phyloP scores from a whole-genome alignment of 2,888 invertebrate genomes.

The Chelonus formosanus region DNA sequence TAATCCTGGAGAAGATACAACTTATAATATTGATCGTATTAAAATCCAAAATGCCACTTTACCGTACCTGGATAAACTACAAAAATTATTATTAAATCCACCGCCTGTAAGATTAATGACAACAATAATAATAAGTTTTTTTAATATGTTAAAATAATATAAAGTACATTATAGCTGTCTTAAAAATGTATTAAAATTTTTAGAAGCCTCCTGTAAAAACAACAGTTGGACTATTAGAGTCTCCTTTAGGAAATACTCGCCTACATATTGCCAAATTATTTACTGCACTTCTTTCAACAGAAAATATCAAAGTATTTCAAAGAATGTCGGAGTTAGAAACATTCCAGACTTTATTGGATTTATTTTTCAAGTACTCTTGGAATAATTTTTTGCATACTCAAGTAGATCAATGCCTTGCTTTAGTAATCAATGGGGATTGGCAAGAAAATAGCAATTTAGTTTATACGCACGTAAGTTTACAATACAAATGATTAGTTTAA shows the following conservation, averaged over 20 bases:
- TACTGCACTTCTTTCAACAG: slow-evolving; percentile 78
- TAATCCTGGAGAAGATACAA: slow-evolving; percentile 61
- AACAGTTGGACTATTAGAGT: slow-evolving; percentile 75
- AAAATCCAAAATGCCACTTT: slow-evolving; percentile 74
- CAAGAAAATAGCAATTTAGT: slow-evolving; percentile 64
- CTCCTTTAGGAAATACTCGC: slow-evolving; percentile 82
- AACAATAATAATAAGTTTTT: not conserved
- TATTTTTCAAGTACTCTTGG: slow-evolving; percentile 90
- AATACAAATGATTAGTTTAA: slow-evolving; percentile 43
- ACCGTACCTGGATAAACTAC: slow-evolving; percentile 76
- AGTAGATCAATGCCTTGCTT: slow-evolving; percentile 80
- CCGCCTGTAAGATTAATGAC: slow-evolving; percentile 69
- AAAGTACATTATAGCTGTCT: no score
- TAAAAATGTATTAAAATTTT: slow-evolving; percentile 34
- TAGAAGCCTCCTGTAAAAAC: slow-evolving; percentile 75
- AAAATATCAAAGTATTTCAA: slow-evolving; percentile 76
- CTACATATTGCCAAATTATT: slow-evolving; percentile 83
- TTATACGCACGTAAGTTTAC: slow-evolving; percentile 68
- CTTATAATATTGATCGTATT: slow-evolving; percentile 70
- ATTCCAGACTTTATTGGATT: slow-evolving; percentile 71
- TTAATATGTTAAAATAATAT: slow-evolving; percentile 1
- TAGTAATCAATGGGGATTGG: slow-evolving; percentile 70
- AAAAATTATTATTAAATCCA: slow-evolving; percentile 74
- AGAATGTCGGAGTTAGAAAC: slow-evolving; percentile 71
- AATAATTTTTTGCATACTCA: slow-evolving; percentile 96